Evolutionary conservation across 1,140 invertebrate species (phyloP), one percentile per base, ranked within the genome.

Genomic region (Brachionus angularis): DNA sequence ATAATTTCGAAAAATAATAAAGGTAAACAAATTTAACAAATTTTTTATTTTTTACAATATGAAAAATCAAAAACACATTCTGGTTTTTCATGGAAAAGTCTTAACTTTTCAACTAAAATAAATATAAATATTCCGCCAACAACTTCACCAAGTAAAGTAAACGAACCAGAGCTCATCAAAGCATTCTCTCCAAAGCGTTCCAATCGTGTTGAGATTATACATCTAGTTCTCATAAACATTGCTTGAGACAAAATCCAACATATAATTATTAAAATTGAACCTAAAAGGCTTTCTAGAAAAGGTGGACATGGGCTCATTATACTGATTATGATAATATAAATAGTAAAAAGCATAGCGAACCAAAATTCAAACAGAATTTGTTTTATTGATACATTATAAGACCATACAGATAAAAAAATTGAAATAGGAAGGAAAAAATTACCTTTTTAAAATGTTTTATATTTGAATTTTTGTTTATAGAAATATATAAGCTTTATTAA

Each of bases 321-420:
- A 18, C 46, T 50, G 7, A 70, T 23, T 29, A 70, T 31, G 16
- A 70, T 39, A 12, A 70, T 50, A 52, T 70, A 70, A 18, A 14
- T 16, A 16, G 67, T 31, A 21, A 50, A 36, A 14, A 23, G 7
- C 1, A 52, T 27, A 16, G 67, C 67, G 5, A 52, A 8, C 18
- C 31, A 12, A 39, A 70, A 52, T 29, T 50, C 31, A 39, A 70
- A 52, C 16, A 44, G 10, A 31, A 70, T 52, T 36, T 50, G 31
- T 7, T 27, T 39, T 21, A 70, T 14, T 27, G 46, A 52, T 52
- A 44, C 47, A 14, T 70, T 46, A 46, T 70, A 70, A 4, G 46
- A 70, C 46, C 46, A 70, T n/a, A 70, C 47, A 12, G 62, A 67
- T 21, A 67, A 36, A 47, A 67, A 67, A 8, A 67, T 67, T n/a